Base-by-base conservation (phyloP, 2,113 vertebrate genomes). In the Sminthopsis crassicaudata region DNA sequence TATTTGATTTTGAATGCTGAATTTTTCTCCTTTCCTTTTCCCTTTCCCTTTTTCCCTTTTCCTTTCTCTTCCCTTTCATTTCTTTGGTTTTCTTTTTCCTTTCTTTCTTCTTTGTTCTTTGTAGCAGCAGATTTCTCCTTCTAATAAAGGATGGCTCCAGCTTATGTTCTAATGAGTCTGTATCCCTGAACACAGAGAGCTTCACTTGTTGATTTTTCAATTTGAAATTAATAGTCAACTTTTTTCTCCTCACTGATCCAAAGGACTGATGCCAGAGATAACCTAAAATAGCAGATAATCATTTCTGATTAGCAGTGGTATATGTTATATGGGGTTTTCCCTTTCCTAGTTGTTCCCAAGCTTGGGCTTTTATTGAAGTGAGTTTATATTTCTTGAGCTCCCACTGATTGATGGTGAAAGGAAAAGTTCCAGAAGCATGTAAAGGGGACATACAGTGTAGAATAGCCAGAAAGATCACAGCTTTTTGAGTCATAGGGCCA, bases 331-430 rank as follows among this genome's bases (percentile, higher is more conserved):
- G 2, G 90, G 7, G 55, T 92, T 90, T 90, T 50, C 46, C 42
- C 48, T 46, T 90, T 95, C 91, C 91, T 94, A 55, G 46, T 19
- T 90, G 36, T 67, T 92, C 30, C 91, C 91, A 92, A 1, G 48
- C 51, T 94, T 90, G 19, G 0, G 60, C 92, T 84, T 92, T 91
- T 48, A 91, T 91, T 57, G 57, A 60, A 42, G n/a, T 53, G 42
- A 60, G 92, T 53, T 92, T 10, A 23, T n/a, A 48, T 53, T 93
- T 96, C 95, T 94, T 92, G n/a, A 97, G 67, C 36, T 90, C 55
- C 94, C 27, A 95, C 16, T 94, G 10, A 8, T 16, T 95, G 36
- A 91, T 91, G 9, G 30, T 53, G 10, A 42, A 95, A 96, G 27
- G 93, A 57, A n/a, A 51, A 93, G 46, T 3, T 22, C 16, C 55